Base-by-base conservation (phyloP, 2,113 vertebrate species). In the Marmota flaviventris region DNA sequence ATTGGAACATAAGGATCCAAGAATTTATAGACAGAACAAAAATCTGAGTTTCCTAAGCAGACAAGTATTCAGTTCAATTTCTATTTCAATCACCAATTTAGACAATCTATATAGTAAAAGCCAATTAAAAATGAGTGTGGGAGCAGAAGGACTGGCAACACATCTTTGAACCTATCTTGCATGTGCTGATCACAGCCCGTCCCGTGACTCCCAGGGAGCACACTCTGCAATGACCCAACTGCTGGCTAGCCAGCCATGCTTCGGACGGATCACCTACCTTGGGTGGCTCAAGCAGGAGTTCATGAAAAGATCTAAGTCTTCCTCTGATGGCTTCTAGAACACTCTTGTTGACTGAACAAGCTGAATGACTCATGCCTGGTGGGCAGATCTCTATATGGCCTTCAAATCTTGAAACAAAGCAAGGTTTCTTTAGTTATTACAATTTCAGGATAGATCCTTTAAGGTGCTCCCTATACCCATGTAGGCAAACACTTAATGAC, bases 321-420 rank as follows among this genome's bases (percentile, higher is more conserved):
- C 99, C 99, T 98, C 99, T 99, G 98, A 99, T 99, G 85, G 99
- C 99, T 98, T 99, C 99, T 96, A 99, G 98, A 96, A 99, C 99
- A 98, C 99, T 99, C 98, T 99, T 99, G 97, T 99, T 99, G 98
- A 99, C 99, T 0, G 99, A 99, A 93, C 99, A 99, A 11, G 99
- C 99, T 45, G 99, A 99, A 97, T 99, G 99, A 94, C 98, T 99
- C 99, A 99, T 99, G 93, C 99, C 99, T 85, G 99, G 99, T 58
- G 99, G 99, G 95, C 99, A 99, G 72, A 99, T 98, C 37, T 99
- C 99, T 99, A 99, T 98, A 94, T 99, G 99, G 87, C 99, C 99
- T 98, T 99, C 99, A 98, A 99, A 99, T 94, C 99, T 99, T 78
- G 51, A 97, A 98, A 97, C 39, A 95, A 95, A 97, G 51, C 27